Evolutionary conservation across 2,113 vertebrate genomes (phyloP), one percentile per base, ranked within the genome.

Genomic region (Apteryx mantelli): DNA sequence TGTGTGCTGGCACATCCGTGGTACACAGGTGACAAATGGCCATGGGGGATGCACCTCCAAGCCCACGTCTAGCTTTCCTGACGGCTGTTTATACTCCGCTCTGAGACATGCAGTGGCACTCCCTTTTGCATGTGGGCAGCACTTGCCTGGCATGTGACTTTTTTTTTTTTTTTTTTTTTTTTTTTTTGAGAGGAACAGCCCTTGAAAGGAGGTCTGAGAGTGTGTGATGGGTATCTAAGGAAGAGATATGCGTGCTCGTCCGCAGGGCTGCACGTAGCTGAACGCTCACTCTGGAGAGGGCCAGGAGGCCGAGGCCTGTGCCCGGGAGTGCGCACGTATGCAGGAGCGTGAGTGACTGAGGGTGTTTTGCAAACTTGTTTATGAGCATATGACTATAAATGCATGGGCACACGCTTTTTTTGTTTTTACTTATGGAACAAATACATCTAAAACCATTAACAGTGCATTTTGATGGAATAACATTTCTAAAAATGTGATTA

Each of bases 341-440:
- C 34, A 8, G 42, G 24, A 75, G 42, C 1, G 10, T 34, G 68
- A 79, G 68, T 1, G 9, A 22, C 15, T 3, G 42, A 5, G 7
- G 20, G 4, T 42, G 40, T 86, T 88, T 63, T 7, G 2, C 76
- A 58, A 50, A 10, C 1, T 0, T 19, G 5, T 73, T 81, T 68
- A 16, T 30, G 48, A 52, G 58, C 0, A 0, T 4, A 1, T 26
- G 65, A 30, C 42, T 87, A n/a, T 5, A 28, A 34, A 16, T 0
- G 3, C 0, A 2, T 78, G 64, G 60, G 46, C 64, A 30, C 2
- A 3, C 28, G 24, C 66, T 81, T 44, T 91, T 55, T 44, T 65
- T 77, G 22, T 19, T 95, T 93, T 94, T 61, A 20, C 48, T 52
- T 75, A 14, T 0, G 7, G 70, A 95, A 36, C 53, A 80, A 83